Conservation (phyloP, 2,888 invertebrate species). For the Cantharis nigra region DNA sequence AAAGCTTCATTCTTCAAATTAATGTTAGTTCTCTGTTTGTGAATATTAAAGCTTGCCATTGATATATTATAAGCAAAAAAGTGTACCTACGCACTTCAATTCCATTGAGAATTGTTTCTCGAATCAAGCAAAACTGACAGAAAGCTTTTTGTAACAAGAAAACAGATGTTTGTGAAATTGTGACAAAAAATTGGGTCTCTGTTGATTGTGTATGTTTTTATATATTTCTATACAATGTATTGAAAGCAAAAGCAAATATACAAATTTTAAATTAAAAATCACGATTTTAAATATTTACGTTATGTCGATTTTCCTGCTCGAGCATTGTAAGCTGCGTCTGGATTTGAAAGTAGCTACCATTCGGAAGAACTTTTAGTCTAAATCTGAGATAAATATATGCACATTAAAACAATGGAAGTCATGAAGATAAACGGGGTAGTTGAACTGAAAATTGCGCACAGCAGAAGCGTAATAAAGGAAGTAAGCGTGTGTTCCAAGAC, state of each 20-base stretch:
- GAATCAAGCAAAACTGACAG: not conserved
- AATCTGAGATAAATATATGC: constrained; percentile 9
- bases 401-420: constrained; percentile 10
- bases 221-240: not conserved
- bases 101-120: not conserved
- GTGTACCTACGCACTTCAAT: not conserved
- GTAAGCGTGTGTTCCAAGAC: constrained; percentile 3
- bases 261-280: not conserved
- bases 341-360: not conserved
- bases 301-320: not conserved
- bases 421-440: constrained; percentile 11
- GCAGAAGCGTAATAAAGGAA: constrained; percentile 8
- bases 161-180: not conserved
- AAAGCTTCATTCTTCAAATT: not conserved
- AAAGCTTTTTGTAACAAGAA: not conserved
- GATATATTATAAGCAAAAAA: not conserved
- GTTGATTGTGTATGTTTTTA: not conserved
- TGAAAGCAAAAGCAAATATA: not conserved
- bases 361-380: not conserved
- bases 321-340: not conserved
- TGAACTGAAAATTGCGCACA: constrained; percentile 14
- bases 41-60: not conserved
- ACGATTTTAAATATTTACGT: not conserved
- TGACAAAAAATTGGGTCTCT: not conserved
- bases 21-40: not conserved